Conservation (phyloP, 2,797 vertebrate genomes). For the Amphiprion clarkii region DNA sequence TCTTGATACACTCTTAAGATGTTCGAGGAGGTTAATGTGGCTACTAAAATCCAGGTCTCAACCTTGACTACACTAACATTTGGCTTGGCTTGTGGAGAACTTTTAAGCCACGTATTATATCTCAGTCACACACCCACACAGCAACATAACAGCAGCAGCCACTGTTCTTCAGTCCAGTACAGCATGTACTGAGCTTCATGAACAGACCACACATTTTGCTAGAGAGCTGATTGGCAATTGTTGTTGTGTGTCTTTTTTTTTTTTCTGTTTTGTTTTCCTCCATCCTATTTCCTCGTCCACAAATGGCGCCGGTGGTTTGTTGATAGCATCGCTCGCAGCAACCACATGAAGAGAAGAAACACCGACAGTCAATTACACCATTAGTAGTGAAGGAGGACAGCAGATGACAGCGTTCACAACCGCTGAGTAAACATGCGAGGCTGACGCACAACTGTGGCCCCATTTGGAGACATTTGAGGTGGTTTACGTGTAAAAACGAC, state of each 20-base stretch:
- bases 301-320: conserved; percentile 80
- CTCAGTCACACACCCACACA: conserved; percentile 22
- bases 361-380: conserved; percentile 80
- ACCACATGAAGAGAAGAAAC: conserved; percentile 85
- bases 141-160: conserved; percentile 9
- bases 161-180: not conserved
- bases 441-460: not conserved
- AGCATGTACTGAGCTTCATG: conserved; percentile 50
- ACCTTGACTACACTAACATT: not conserved
- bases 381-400: conserved; percentile 68
- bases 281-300: conserved; percentile 48
- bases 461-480: too few species aligned
- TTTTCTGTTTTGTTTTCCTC: conserved; percentile 25
- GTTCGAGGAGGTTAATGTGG: not conserved
- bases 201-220: conserved; percentile 77
- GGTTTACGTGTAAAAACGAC: too few species aligned
- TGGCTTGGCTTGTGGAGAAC: not conserved
- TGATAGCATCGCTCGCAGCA: conserved; percentile 77
- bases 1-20: not conserved
- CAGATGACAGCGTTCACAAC: conserved; percentile 60
- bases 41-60: not conserved
- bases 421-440: conserved; percentile 53
- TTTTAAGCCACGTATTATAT: not conserved
- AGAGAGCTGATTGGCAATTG: conserved; percentile 43
- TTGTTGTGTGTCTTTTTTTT: conserved; percentile 10